Conservation (phyloP, 2,888 invertebrate genomes). For the Torymus auratus region DNA sequence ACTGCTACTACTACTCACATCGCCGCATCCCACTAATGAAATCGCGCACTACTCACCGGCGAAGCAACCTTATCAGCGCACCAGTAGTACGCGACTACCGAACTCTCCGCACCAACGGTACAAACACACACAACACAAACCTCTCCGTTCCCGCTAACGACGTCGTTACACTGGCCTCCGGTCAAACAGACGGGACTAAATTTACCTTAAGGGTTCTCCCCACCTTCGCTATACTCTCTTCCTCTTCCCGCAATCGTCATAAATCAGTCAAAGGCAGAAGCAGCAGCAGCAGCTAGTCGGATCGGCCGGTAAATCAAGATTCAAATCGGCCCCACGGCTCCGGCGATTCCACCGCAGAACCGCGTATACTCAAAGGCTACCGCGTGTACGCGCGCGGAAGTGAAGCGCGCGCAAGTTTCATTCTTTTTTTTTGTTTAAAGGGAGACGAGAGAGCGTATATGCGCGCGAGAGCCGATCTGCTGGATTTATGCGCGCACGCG, state of each 20-base stretch:
- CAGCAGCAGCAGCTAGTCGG: background rate
- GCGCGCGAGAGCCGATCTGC: conserved; percentile 19
- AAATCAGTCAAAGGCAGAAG: conserved; percentile 54
- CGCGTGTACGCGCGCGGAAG: background rate
- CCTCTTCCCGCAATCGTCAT: conserved; percentile 45
- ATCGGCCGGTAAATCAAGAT: conserved; percentile 57
- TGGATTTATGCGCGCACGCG: conserved; percentile 38
- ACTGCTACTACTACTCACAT: too few species aligned
- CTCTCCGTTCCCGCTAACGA: conserved; percentile 29
- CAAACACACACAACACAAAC: background rate
- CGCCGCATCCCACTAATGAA: too few species aligned
- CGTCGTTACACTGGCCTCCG: conserved; percentile 22
- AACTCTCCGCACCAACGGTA: too few species aligned
- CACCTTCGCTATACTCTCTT: background rate
- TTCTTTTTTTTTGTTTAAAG: background rate
- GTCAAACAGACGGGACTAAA: conserved; percentile 24
- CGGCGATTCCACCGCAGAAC: too few species aligned
- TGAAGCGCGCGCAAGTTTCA: conserved; percentile 1
- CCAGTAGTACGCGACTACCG: too few species aligned
- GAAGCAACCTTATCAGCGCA: too few species aligned
- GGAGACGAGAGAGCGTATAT: too few species aligned
- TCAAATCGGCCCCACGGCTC: conserved; percentile 41
- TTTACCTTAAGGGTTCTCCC: conserved; percentile 31
- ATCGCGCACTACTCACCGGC: too few species aligned
- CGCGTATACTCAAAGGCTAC: conserved; percentile 18